Evolutionary conservation across 2,797 vertebrate species (phyloP).

Genomic region (Tiaroga cobitis): DNA sequence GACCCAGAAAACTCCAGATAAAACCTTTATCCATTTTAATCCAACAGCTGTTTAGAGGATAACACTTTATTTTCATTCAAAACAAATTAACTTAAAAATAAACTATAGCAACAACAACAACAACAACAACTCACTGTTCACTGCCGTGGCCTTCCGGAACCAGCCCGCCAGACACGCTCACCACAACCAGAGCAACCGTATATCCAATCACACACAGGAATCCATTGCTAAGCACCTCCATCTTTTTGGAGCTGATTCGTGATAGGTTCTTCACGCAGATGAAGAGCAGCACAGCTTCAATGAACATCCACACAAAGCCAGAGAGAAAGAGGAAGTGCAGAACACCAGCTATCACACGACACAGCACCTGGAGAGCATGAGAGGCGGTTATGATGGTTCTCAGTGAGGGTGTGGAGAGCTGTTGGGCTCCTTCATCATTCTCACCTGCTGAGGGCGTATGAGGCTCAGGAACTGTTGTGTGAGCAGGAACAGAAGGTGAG

Average conservation of each 20-base stretch:
- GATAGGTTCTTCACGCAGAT: constrained; percentile 77
- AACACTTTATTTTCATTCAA: neutral
- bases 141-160: neutral
- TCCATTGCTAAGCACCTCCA: constrained; percentile 36
- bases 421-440: too few species aligned
- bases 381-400: too few species aligned
- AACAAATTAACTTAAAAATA: neutral
- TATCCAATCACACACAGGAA: neutral
- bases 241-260: constrained; percentile 77
- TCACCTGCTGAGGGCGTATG: too few species aligned
- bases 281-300: constrained; percentile 78
- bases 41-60: neutral
- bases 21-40: too few species aligned
- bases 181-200: neutral
- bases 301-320: constrained; percentile 82
- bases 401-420: too few species aligned
- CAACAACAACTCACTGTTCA: neutral
- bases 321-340: constrained; percentile 80
- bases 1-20: too few species aligned
- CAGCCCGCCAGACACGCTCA: neutral
- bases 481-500: constrained; percentile 74
- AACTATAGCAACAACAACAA: neutral
- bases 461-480: neutral
- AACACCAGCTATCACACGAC: constrained; percentile 72
- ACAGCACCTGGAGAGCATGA: constrained; percentile 58